phyloP scores from a whole-genome alignment of 2,113 vertebrate species.

The Oncorhynchus keta region DNA sequence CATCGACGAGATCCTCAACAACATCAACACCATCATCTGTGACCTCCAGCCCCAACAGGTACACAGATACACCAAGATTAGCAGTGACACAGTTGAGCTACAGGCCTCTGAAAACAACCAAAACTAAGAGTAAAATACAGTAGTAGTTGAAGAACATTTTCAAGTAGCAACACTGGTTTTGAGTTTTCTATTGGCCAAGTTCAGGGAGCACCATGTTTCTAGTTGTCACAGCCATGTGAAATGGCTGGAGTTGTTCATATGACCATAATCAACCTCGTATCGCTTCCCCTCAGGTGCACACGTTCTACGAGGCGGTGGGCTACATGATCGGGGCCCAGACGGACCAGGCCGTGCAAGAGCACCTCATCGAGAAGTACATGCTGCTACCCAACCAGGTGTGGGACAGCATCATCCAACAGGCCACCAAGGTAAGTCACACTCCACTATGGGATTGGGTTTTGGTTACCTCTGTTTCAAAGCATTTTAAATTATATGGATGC shows the following conservation, averaged over 20 bases:
- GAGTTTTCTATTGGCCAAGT: too few relatives aligned
- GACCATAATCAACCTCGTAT: background rate
- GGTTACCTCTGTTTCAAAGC: background rate
- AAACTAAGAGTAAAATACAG: too few relatives aligned
- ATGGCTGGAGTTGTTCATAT: background rate
- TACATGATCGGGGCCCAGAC: slow-evolving; percentile 97
- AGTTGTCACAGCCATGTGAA: too few relatives aligned
- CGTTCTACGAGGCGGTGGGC: slow-evolving; percentile 94
- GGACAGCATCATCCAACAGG: slow-evolving; percentile 98
- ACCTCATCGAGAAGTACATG: slow-evolving; percentile 97
- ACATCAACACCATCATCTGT: slow-evolving; percentile 97
- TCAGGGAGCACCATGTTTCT: too few relatives aligned
- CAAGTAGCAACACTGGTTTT: too few relatives aligned
- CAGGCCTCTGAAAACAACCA: too few relatives aligned
- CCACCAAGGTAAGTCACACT: slow-evolving; percentile 85
- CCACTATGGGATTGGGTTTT: too few relatives aligned
- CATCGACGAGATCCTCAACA: slow-evolving; percentile 95
- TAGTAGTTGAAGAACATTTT: too few relatives aligned
- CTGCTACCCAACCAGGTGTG: slow-evolving; percentile 95
- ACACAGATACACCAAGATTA: slow-evolving; percentile 1
- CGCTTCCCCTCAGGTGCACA: slow-evolving; percentile 81
- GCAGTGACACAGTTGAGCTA: too few relatives aligned
- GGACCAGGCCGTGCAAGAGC: slow-evolving; percentile 91
- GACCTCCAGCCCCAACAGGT: slow-evolving; percentile 97
- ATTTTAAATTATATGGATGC: background rate